Conservation (phyloP, 2,113 vertebrate species). For the Halcyon senegalensis region DNA sequence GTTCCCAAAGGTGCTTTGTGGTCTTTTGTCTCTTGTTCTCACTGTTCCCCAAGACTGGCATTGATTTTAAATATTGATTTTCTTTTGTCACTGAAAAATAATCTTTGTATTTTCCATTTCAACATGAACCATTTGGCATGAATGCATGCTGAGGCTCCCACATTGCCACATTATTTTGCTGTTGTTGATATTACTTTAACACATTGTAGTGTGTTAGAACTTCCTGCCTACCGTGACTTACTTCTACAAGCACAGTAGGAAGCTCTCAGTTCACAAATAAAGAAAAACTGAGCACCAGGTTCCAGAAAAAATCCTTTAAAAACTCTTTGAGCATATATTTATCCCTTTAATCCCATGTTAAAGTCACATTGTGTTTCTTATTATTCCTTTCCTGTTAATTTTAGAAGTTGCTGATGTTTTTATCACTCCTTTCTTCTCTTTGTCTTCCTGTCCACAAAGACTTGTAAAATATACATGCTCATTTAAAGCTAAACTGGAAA, state of each 20-base stretch:
- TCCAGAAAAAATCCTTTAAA: background rate
- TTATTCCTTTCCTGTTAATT: slow-evolving; percentile 9
- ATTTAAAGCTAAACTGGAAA: background rate
- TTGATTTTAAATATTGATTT: slow-evolving; percentile 55
- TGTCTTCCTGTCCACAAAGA: background rate
- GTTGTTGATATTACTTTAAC: slow-evolving; percentile 45
- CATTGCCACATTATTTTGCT: slow-evolving; percentile 31
- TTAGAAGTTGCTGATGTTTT: background rate
- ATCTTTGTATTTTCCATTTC: slow-evolving; percentile 47
- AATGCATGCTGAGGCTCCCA: slow-evolving; percentile 27
- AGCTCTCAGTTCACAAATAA: slow-evolving; percentile 48
- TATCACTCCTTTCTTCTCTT: background rate
- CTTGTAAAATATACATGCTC: background rate
- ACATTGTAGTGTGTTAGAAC: slow-evolving; percentile 16
- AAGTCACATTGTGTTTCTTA: background rate
- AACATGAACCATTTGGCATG: slow-evolving; percentile 15
- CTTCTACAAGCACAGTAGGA: slow-evolving; percentile 47
- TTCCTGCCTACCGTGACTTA: slow-evolving; percentile 44
- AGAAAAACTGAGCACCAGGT: slow-evolving; percentile 9
- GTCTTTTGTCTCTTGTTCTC: slow-evolving; percentile 17
- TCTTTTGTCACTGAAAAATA: slow-evolving; percentile 53
- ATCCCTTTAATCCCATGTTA: background rate
- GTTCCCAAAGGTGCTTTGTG: background rate
- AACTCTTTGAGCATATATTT: background rate
- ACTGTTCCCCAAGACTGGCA: slow-evolving; percentile 6